A percentile compares a stretch with the other conserved stretches of the same genome.
phyloP scores from a whole-genome alignment of 2,113 vertebrate genomes.

The Bos taurus region DNA sequence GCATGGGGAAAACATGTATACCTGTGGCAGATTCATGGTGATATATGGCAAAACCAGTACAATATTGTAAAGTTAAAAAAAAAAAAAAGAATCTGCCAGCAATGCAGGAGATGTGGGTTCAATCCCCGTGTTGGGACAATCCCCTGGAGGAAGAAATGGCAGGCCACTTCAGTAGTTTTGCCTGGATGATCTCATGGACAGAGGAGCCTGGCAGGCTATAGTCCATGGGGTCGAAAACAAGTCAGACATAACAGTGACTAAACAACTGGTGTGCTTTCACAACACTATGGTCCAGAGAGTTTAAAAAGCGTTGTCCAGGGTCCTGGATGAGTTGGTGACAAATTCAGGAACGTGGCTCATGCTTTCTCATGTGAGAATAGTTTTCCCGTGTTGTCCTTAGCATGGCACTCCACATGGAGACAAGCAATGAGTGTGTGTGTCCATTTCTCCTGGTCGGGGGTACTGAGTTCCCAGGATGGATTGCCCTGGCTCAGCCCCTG shows the following conservation, averaged over 20 bases:
- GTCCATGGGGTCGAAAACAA: neutral
- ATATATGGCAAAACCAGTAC: no score
- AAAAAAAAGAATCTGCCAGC: neutral
- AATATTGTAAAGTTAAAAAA: no score
- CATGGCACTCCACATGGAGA: neutral
- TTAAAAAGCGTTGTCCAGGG: neutral
- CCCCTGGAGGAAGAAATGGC: neutral
- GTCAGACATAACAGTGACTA: neutral
- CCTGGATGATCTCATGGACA: neutral
- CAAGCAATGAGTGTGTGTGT: fast-evolving
- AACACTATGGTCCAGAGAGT: neutral
- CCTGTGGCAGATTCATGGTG: no score
- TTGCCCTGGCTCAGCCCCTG: neutral
- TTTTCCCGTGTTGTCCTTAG: neutral
- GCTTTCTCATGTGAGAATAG: neutral
- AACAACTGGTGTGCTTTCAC: neutral
- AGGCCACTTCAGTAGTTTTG: neutral
- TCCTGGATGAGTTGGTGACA: neutral
- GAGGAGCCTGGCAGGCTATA: neutral
- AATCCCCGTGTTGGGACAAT: neutral
- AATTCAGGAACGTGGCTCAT: neutral
- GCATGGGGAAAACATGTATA: no score
- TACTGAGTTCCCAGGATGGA: neutral
- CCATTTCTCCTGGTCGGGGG: neutral
- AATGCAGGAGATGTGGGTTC: neutral